Evolutionary conservation across 2,113 vertebrate species (phyloP).

Genomic region (Rhynchomys soricoides): DNA sequence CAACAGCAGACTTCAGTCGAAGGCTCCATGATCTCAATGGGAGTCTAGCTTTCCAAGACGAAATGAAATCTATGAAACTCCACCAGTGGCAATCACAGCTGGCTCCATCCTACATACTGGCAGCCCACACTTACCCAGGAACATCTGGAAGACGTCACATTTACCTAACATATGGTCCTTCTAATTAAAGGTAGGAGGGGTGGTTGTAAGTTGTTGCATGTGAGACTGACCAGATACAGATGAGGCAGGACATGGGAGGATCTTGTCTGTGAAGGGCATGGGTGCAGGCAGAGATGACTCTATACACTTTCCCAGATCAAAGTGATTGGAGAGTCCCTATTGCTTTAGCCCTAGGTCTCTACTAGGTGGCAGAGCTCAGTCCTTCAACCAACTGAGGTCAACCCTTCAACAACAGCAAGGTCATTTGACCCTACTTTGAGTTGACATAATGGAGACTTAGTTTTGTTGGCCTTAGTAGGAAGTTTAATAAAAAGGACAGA

Average conservation of each 20-base stretch:
- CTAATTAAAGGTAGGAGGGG: neutral
- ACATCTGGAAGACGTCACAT: neutral
- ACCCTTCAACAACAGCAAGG: neutral
- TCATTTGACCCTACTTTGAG: too few relatives aligned
- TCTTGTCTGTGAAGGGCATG: rapidly evolving
- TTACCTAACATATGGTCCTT: neutral
- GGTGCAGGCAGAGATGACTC: neutral
- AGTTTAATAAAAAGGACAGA: neutral
- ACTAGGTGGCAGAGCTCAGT: rapidly evolving
- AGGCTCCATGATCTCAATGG: neutral
- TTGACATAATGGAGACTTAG: neutral
- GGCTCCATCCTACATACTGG: neutral
- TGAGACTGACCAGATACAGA: neutral
- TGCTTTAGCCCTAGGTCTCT: neutral
- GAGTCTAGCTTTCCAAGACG: conserved; percentile 24
- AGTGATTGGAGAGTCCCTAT: neutral
- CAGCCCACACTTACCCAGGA: neutral
- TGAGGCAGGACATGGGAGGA: neutral
- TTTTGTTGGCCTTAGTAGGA: neutral
- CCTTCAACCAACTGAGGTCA: too few relatives aligned
- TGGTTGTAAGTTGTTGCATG: rapidly evolving
- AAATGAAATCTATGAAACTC: neutral
- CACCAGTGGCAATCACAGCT: neutral
- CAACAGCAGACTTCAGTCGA: conserved; percentile 31
- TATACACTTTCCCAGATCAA: rapidly evolving